Percentiles rank a stretch among this genome's conserved stretches.
phyloP scores from a whole-genome alignment of 2,888 invertebrate species.

The Gari tellinella region DNA sequence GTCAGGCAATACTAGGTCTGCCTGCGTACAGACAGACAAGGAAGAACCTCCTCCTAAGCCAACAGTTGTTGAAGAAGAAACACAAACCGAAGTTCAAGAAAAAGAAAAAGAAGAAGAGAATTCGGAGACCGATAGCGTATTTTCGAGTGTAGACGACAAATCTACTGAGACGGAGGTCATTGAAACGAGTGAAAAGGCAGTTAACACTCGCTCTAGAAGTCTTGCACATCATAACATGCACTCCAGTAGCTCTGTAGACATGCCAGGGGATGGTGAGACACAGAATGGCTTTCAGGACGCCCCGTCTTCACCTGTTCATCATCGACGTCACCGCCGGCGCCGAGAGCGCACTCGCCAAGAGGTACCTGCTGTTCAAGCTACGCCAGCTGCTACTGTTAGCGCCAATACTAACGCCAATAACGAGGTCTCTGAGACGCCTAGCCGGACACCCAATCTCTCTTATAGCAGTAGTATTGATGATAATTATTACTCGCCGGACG shows the following conservation, averaged over 20 bases:
- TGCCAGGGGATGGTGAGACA: conserved; percentile 50
- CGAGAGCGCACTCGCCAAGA: conserved; percentile 71
- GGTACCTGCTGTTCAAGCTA: conserved; percentile 73
- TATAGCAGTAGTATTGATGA: conserved; percentile 80
- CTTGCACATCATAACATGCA: conserved; percentile 65
- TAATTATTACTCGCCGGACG: conserved; percentile 68
- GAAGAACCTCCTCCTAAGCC: conserved; percentile 62
- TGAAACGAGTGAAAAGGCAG: conserved; percentile 79
- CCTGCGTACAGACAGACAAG: conserved; percentile 63
- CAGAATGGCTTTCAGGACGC: conserved; percentile 57
- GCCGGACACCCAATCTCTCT: conserved; percentile 65
- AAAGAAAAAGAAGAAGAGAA: conserved; percentile 30
- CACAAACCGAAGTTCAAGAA: conserved; percentile 66
- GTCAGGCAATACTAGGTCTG: conserved; percentile 50
- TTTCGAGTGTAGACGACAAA: conserved; percentile 66
- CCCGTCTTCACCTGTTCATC: conserved; percentile 48
- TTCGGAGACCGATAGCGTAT: conserved; percentile 56
- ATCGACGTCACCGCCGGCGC: conserved; percentile 68
- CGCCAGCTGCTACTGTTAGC: conserved; percentile 13
- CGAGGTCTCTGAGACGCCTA: conserved; percentile 48
- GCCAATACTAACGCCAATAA: conserved; percentile 49
- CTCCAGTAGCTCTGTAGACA: conserved; percentile 47
- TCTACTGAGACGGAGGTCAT: conserved; percentile 73
- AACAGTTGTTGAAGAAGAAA: conserved; percentile 46
- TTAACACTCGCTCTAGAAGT: conserved; percentile 77